Evolutionary conservation across 2,797 vertebrate species (phyloP).

Genomic region (Sciaenops ocellatus): DNA sequence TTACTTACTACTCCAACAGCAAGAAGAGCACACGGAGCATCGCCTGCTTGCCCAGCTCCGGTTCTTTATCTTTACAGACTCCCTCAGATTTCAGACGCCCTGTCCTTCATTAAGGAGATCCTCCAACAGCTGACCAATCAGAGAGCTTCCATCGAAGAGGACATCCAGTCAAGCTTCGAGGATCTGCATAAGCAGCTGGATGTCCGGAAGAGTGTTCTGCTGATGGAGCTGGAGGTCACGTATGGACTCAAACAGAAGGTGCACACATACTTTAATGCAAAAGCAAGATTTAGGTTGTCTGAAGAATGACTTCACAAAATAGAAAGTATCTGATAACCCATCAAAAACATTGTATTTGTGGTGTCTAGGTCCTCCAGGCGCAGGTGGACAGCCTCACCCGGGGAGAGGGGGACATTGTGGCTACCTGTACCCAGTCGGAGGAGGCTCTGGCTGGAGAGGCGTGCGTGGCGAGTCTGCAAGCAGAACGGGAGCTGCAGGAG

Average conservation of each 20-base stretch:
- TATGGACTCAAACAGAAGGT: conserved; percentile 98
- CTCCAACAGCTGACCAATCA: conserved; percentile 94
- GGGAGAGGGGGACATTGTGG: conserved; percentile 90
- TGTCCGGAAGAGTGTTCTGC: conserved; percentile 95
- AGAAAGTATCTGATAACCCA: not conserved
- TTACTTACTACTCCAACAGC: no score
- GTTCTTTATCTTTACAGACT: conserved; percentile 82
- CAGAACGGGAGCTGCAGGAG: conserved; percentile 91
- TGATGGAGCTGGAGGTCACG: conserved; percentile 98
- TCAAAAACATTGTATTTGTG: not conserved
- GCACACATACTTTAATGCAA: not conserved
- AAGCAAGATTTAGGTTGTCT: not conserved
- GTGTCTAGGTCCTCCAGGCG: conserved; percentile 91
- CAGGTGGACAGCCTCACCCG: conserved; percentile 92
- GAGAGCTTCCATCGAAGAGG: conserved; percentile 95
- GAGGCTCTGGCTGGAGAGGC: conserved; percentile 91
- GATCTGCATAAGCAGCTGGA: conserved; percentile 98
- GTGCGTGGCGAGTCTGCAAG: conserved; percentile 88
- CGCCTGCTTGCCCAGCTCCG: no score
- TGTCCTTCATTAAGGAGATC: conserved; percentile 92
- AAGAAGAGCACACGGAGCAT: no score
- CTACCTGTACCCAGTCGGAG: conserved; percentile 89
- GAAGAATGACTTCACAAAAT: not conserved
- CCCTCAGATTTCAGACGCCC: conserved; percentile 92
- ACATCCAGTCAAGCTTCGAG: conserved; percentile 95